Evolutionary conservation across 2,113 vertebrate species (phyloP).

Genomic region (Corythoichthys intestinalis): DNA sequence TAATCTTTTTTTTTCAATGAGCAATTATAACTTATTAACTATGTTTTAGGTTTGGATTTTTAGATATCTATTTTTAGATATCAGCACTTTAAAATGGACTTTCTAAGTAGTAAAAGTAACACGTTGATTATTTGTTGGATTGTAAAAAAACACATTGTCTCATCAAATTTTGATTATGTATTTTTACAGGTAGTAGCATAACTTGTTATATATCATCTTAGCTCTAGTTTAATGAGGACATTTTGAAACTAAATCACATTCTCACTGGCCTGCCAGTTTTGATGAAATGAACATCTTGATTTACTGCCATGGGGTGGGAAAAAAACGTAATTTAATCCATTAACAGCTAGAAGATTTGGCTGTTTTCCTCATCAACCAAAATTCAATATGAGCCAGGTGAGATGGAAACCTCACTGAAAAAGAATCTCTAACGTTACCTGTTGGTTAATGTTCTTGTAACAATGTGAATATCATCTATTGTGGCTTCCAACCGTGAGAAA

Average conservation of each 20-base stretch:
- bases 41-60: too few species aligned
- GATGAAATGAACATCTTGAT: not conserved
- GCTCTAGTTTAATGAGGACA: not conserved
- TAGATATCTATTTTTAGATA: too few species aligned
- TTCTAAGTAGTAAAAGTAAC: not conserved
- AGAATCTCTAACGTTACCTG: conserved; percentile 14
- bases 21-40: too few species aligned
- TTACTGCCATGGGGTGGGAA: not conserved
- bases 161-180: too few species aligned
- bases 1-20: too few species aligned
- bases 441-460: conserved; percentile 13
- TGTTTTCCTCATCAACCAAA: not conserved
- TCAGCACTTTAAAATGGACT: too few species aligned
- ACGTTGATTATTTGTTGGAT: not conserved
- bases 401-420: conserved; percentile 7
- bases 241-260: not conserved
- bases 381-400: conserved; percentile 8
- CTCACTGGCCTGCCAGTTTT: conserved; percentile 1
- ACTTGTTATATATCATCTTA: not conserved
- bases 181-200: not conserved
- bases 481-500: conserved; percentile 15
- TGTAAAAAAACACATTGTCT: too few species aligned
- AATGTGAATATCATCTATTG: conserved; percentile 30
- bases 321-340: not conserved
- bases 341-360: not conserved